Evolutionary conservation across 2,113 vertebrate species (phyloP).

Genomic region (Numenius arquata): DNA sequence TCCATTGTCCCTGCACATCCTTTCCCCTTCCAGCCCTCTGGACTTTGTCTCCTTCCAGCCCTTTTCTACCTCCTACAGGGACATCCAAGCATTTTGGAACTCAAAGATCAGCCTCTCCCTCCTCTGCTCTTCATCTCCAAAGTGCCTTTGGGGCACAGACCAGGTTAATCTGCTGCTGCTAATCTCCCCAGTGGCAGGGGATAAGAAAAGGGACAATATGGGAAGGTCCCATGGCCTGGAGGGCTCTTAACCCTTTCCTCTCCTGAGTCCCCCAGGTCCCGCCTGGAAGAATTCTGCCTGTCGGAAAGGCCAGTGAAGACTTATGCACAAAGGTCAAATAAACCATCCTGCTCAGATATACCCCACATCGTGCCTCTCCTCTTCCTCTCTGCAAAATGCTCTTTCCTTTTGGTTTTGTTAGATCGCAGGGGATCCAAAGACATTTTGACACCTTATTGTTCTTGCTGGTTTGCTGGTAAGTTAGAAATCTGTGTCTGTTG

Average conservation of each 20-base stretch:
- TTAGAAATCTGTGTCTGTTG: neutral
- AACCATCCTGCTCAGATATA: neutral
- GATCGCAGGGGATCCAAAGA: neutral
- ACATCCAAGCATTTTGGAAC: neutral
- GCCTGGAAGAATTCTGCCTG: neutral
- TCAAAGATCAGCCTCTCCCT: neutral
- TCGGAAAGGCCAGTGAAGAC: neutral
- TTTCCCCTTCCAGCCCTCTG: neutral
- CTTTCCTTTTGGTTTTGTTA: neutral
- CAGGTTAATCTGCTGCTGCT: constrained; percentile 34
- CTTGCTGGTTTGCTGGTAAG: neutral
- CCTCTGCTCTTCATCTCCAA: neutral
- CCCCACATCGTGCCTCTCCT: too few relatives aligned
- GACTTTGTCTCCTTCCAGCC: neutral
- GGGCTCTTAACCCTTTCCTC: constrained; percentile 41
- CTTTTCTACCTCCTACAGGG: neutral
- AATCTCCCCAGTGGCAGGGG: neutral
- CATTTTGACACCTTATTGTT: neutral
- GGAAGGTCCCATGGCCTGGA: constrained; percentile 40
- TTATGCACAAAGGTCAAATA: neutral
- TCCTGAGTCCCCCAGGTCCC: neutral
- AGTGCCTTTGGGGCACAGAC: neutral
- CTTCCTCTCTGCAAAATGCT: neutral
- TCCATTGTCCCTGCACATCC: accelerated
- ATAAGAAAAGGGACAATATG: constrained; percentile 17